Evolutionary conservation across 2,113 vertebrate genomes (phyloP).

Genomic region (Mesoclemmys tuberculata): DNA sequence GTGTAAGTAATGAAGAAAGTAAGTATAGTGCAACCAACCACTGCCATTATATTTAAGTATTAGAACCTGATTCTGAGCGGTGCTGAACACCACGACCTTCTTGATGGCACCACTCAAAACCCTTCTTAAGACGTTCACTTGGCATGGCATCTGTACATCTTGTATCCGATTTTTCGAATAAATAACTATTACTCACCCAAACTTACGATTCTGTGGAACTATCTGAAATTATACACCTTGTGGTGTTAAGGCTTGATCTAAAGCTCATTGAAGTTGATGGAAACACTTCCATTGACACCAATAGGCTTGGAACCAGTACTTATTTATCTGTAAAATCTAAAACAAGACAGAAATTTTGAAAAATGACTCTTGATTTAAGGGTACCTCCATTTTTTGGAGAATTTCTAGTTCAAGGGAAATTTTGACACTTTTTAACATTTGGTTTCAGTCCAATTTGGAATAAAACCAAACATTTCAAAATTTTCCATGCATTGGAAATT

Average conservation of each 20-base stretch:
- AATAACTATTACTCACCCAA: accelerated
- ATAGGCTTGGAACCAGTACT: background rate
- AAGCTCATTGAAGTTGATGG: background rate
- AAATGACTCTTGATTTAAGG: background rate
- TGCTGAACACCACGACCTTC: background rate
- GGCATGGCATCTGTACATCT: background rate
- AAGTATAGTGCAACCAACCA: too few relatives aligned
- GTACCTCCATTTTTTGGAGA: background rate
- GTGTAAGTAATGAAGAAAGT: too few relatives aligned
- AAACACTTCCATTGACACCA: background rate
- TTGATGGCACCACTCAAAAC: background rate
- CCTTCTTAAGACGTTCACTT: background rate
- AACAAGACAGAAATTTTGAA: background rate
- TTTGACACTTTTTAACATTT: too few relatives aligned
- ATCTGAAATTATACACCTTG: background rate
- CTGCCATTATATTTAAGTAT: background rate
- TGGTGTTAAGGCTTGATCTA: background rate
- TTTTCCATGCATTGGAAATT: background rate
- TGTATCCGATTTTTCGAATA: background rate
- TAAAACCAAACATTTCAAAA: background rate
- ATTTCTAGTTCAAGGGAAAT: too few relatives aligned
- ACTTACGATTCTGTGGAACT: background rate
- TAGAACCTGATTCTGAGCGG: background rate
- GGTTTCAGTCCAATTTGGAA: background rate
- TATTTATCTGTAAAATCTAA: background rate